A percentile compares a stretch with the other conserved stretches of the same genome.
Conservation (phyloP, 2,113 vertebrate genomes). For the Ageneiosus marmoratus region DNA sequence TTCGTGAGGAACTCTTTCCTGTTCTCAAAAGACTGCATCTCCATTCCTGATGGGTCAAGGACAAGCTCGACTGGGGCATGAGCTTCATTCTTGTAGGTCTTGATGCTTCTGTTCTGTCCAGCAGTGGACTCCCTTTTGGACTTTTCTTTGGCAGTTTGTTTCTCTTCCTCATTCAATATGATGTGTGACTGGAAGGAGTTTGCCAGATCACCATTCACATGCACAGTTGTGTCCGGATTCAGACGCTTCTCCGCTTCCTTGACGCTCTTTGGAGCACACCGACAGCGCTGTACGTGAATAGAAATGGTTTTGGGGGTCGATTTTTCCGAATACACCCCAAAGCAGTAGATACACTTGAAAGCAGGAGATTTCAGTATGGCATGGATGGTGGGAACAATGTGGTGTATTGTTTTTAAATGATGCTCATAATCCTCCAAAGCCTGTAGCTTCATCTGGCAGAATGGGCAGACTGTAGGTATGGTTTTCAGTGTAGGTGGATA, state of each 20-base stretch:
- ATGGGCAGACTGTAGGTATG: slow-evolving; percentile 74
- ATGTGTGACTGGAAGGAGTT: slow-evolving; percentile 18
- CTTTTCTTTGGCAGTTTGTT: slow-evolving; percentile 26
- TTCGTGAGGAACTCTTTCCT: slow-evolving; percentile 80
- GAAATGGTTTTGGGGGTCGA: slow-evolving; percentile 83
- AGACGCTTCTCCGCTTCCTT: slow-evolving; percentile 60
- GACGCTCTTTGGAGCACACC: slow-evolving; percentile 81
- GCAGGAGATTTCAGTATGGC: slow-evolving; percentile 82
- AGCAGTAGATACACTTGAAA: slow-evolving; percentile 90
- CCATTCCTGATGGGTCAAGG: slow-evolving; percentile 74
- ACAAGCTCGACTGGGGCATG: slow-evolving; percentile 66
- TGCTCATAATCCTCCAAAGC: slow-evolving; percentile 73
- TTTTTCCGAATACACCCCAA: slow-evolving; percentile 84
- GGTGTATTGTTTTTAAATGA: slow-evolving; percentile 81
- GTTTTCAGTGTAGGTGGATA: slow-evolving; percentile 38
- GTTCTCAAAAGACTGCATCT: slow-evolving; percentile 73
- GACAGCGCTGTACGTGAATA: slow-evolving; percentile 81
- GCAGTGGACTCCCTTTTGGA: neutral
- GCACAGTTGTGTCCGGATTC: slow-evolving; percentile 57
- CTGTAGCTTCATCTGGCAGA: slow-evolving; percentile 75
- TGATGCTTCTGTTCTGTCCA: slow-evolving; percentile 15
- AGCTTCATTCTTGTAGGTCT: neutral
- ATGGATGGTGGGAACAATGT: slow-evolving; percentile 83
- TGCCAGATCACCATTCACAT: slow-evolving; percentile 21
- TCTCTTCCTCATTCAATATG: neutral